phyloP scores from a whole-genome alignment of 2,797 vertebrate genomes.

The Alauda arvensis region DNA sequence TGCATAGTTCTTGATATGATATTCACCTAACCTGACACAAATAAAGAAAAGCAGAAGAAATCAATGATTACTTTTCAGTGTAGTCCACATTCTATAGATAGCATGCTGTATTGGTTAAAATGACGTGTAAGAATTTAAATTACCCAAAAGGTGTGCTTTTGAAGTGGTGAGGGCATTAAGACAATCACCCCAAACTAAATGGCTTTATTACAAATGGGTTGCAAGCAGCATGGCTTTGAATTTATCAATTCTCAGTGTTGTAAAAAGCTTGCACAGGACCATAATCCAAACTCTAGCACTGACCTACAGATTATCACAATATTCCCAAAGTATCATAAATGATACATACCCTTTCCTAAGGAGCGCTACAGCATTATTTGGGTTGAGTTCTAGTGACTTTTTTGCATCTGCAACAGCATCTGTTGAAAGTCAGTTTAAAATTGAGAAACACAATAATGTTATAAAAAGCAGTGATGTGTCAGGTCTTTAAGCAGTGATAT shows the following conservation, averaged over 20 bases:
- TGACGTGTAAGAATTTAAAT: background rate
- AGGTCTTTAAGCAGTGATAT: background rate
- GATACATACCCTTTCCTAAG: constrained; percentile 78
- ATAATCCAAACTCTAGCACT: background rate
- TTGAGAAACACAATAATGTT: background rate
- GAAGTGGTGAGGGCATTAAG: background rate
- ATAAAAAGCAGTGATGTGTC: background rate
- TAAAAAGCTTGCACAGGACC: background rate
- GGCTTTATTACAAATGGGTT: background rate
- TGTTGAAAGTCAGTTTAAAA: constrained; percentile 52
- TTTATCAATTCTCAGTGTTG: background rate
- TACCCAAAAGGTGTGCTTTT: background rate
- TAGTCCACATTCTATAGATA: background rate
- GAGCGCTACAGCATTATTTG: constrained; percentile 69
- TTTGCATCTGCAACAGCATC: constrained; percentile 76
- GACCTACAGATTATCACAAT: background rate
- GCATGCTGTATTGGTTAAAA: background rate
- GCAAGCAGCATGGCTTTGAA: background rate
- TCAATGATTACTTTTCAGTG: background rate
- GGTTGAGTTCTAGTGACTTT: constrained; percentile 73
- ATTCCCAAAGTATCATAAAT: background rate
- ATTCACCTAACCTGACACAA: constrained; percentile 89
- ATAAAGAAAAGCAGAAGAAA: constrained; percentile 20
- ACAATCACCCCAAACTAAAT: background rate
- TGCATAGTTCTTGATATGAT: constrained; percentile 84